phyloP scores from a whole-genome alignment of 1,140 invertebrate species.

The Eufriesea mexicana region DNA sequence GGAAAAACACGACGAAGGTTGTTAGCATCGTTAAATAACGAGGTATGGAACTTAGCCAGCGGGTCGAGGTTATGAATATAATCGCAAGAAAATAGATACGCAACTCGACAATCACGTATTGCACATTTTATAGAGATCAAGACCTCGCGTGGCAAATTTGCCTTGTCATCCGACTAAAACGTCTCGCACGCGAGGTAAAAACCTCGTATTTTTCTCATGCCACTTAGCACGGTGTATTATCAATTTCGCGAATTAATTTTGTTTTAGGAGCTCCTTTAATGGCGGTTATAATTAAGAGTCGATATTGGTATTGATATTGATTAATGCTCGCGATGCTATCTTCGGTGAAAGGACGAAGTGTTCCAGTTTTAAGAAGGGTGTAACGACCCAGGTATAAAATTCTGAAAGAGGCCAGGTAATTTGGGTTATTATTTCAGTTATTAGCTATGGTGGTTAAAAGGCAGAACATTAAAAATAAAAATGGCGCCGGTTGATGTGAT shows the following conservation, averaged over 20 bases:
- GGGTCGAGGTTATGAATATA: constrained; percentile 4
- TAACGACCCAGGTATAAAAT: constrained; percentile 2
- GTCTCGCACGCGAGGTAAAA: no score
- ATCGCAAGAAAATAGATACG: not conserved
- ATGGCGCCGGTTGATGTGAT: not conserved
- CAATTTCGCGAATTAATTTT: not conserved
- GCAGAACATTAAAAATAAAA: not conserved
- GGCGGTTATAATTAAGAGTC: constrained; percentile 31
- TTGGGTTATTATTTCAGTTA: not conserved
- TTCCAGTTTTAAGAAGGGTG: constrained; percentile 43
- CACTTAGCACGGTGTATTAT: no score
- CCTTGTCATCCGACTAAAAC: not conserved
- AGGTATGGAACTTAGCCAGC: not conserved
- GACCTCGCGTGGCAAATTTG: not conserved
- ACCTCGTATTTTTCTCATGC: no score
- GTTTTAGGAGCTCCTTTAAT: constrained; percentile 2
- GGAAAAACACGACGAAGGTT: no score
- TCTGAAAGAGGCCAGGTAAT: constrained; percentile 3
- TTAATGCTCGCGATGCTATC: constrained; percentile 24
- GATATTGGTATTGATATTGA: constrained; percentile 35
- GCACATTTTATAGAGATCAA: not conserved
- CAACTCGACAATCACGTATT: not conserved
- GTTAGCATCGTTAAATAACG: not conserved
- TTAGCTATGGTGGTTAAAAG: no score
- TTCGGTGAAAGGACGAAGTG: constrained; percentile 54